A percentile compares a stretch with the other conserved stretches of the same genome.
Conservation (phyloP, 2,888 invertebrate genomes). For the Oligia fasciuncula region DNA sequence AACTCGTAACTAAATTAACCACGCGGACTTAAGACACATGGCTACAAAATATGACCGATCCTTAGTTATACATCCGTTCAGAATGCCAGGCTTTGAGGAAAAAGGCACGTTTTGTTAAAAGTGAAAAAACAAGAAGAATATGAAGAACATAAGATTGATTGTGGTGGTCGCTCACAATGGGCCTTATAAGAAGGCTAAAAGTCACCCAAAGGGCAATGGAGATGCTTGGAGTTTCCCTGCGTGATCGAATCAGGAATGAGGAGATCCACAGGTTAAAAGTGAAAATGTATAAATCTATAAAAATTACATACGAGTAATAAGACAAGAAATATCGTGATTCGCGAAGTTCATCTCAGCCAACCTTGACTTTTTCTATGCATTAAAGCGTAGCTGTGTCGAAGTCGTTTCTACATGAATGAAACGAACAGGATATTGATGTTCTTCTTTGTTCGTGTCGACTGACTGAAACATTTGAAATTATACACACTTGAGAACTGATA, state of each 20-base stretch:
- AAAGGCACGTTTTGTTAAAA: not conserved
- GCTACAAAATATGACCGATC: slow-evolving; percentile 7
- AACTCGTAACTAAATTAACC: slow-evolving; percentile 13
- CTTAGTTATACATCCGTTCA: not conserved
- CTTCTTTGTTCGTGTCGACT: not conserved
- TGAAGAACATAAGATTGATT: not conserved
- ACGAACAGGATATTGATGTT: not conserved
- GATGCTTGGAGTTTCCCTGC: no score
- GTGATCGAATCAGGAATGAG: no score
- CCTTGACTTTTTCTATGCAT: slow-evolving; percentile 20
- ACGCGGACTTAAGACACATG: slow-evolving; percentile 12
- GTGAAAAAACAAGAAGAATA: not conserved
- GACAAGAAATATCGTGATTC: not conserved
- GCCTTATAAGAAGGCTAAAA: no score
- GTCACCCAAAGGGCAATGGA: no score
- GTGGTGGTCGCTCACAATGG: no score
- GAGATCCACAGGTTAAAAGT: no score
- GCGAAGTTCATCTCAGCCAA: not conserved
- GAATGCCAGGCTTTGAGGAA: not conserved
- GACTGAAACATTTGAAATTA: not conserved
- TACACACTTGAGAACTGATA: not conserved
- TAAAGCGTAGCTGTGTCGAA: slow-evolving; percentile 37
- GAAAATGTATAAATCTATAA: not conserved
- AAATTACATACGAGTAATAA: not conserved
- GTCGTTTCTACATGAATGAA: slow-evolving; percentile 15